Evolutionary conservation across 1,140 invertebrate genomes (phyloP).

Genomic region (Neomicropteryx cornuta): DNA sequence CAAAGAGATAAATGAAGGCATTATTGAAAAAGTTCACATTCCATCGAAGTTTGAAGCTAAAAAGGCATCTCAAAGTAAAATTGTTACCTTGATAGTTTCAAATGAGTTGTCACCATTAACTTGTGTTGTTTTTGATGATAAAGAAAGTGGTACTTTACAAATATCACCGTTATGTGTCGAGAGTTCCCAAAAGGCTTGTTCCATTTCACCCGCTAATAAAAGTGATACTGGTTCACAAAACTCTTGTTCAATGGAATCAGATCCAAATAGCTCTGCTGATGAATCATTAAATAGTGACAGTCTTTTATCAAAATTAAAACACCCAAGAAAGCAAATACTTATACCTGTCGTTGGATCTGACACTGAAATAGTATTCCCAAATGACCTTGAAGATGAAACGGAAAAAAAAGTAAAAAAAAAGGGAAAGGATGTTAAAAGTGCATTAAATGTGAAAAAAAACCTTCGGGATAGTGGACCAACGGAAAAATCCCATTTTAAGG

Average conservation of each 20-base stretch:
- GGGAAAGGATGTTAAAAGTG: slow-evolving; percentile 21
- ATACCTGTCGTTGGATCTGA: slow-evolving; percentile 34
- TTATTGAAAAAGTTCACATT: too few relatives aligned
- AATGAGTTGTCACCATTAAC: too few relatives aligned
- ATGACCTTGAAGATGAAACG: slow-evolving; percentile 24
- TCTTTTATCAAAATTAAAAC: slow-evolving; percentile 32
- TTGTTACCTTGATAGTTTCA: too few relatives aligned
- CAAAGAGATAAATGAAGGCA: too few relatives aligned
- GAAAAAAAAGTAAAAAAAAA: slow-evolving; percentile 30
- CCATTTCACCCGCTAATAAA: slow-evolving; percentile 12
- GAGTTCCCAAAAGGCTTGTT: slow-evolving; percentile 18
- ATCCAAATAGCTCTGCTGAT: slow-evolving; percentile 12
- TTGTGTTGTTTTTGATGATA: too few relatives aligned
- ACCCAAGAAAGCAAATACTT: slow-evolving; percentile 38
- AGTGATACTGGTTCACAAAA: slow-evolving; percentile 8
- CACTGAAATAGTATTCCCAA: slow-evolving; percentile 33
- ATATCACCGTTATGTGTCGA: too few relatives aligned
- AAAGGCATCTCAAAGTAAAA: too few relatives aligned
- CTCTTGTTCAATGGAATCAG: slow-evolving; percentile 8
- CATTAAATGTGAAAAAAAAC: slow-evolving; percentile 11
- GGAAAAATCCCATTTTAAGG: too few relatives aligned
- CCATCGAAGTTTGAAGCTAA: too few relatives aligned
- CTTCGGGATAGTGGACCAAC: too few relatives aligned
- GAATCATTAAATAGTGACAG: slow-evolving; percentile 20
- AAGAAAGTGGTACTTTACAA: too few relatives aligned